These are phyloP conservation scores for Diabrotica virgifera DNA, from an alignment of 1,140 invertebrate species.

Conservation along the genomic window DNA sequence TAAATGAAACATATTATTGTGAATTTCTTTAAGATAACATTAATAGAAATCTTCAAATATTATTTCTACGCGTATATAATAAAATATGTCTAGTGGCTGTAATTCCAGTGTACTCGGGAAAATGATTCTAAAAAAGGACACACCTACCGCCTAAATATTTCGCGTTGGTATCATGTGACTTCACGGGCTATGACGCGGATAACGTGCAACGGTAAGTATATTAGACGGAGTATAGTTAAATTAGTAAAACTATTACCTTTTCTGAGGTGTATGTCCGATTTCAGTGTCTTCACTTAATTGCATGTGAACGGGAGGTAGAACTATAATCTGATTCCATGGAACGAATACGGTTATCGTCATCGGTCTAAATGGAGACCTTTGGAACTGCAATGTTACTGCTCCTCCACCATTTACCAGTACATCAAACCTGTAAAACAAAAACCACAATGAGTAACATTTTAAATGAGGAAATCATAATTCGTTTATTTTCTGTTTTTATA, in stretches of 20 bases:
- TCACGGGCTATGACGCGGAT: no score
- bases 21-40: no score
- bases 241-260: slow-evolving; percentile 9
- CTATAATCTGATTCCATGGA: slow-evolving; percentile 94
- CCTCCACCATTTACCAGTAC: slow-evolving; percentile 97
- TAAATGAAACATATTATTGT: no score
- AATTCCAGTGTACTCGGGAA: no score
- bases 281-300: slow-evolving; percentile 73
- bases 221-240: no score
- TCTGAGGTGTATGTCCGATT: slow-evolving; percentile 6
- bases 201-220: no score
- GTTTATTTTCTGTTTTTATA: neutral
- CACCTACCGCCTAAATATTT: no score
- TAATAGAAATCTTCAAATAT: no score
- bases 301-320: slow-evolving; percentile 83
- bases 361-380: slow-evolving; percentile 85
- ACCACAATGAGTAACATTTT: neutral
- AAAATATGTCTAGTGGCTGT: no score
- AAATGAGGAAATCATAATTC: neutral
- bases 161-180: no score
- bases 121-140: no score
- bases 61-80: no score
- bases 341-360: slow-evolving; percentile 85
- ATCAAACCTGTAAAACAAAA: slow-evolving; percentile 78
- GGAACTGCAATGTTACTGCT: slow-evolving; percentile 95